Evolutionary conservation across 2,797 vertebrate genomes (phyloP).

Genomic region (Pygocentrus nattereri): DNA sequence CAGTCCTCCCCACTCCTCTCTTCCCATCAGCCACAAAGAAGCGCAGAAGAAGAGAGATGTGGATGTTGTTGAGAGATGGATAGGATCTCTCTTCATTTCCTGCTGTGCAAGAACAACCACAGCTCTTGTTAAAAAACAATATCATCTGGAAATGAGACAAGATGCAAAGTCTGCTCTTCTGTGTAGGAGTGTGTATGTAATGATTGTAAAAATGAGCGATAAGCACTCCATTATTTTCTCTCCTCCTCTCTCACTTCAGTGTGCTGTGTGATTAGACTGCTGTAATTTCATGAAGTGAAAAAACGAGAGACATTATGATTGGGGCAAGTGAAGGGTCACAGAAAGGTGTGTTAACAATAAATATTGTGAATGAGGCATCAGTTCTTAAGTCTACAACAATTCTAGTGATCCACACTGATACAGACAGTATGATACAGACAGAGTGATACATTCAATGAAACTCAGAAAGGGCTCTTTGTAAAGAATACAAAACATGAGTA

Average conservation of each 20-base stretch:
- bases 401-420: too few relatives aligned
- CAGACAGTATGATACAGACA: too few relatives aligned
- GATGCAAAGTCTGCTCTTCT: not conserved
- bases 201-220: not conserved
- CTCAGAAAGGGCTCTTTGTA: too few relatives aligned
- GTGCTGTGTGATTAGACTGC: not conserved
- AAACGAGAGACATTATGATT: too few relatives aligned
- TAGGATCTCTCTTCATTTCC: conserved; percentile 23
- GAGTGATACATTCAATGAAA: too few relatives aligned
- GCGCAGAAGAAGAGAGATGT: conserved; percentile 1
- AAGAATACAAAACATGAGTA: too few relatives aligned
- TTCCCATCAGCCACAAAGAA: conserved; percentile 51
- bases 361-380: too few relatives aligned
- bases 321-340: too few relatives aligned
- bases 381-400: too few relatives aligned
- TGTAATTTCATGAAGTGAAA: too few relatives aligned
- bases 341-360: too few relatives aligned
- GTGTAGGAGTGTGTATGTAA: not conserved
- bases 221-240: not conserved
- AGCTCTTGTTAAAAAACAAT: conserved; percentile 16
- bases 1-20: conserved; percentile 55
- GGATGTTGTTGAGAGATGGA: conserved; percentile 18
- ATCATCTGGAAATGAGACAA: conserved; percentile 14
- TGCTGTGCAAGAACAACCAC: not conserved
- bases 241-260: not conserved